Evolutionary conservation across 2,797 vertebrate genomes (phyloP), one percentile per base, ranked within the genome.

Genomic region (Aselliscus stoliczkanus): DNA sequence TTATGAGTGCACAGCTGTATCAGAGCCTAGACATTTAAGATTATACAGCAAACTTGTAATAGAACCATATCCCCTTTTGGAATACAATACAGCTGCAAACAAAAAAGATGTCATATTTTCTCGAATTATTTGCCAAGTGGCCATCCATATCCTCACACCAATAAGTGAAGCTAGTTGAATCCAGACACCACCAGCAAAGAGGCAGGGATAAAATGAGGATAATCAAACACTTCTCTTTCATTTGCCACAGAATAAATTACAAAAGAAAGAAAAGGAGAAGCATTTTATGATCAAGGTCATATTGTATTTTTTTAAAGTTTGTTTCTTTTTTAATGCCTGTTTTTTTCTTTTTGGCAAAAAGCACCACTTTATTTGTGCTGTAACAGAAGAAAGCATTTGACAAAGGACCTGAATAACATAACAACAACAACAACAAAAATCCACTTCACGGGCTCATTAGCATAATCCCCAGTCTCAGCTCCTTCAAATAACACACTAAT

Each of bases 401-500:
- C 39, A 76, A 67, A 94, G 42, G 15, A 76, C 64, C 13, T 18
- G 2, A 83, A 89, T 81, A 94, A 56, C 29, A 34, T 50, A 83
- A 50, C 60, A 85, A 62, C 92, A 58, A 73, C 56, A 62, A 58
- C 7, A 25, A 27, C 18, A 79, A 86, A 93, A 67, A 77, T 4
- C 14, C 25, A 88, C 20, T 76, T 75, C 86, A 67, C 70, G 54
- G 54, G 42, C 56, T 94, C 39, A 11, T 88, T 76, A 93, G 39
- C 47, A 34, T 77, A 90, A 95, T 97, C 27, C 97, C 92, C 67
- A 88, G 81, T 86, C 94, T 88, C 67, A 87, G 58, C 93, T 93
- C 56, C 47, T 60, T 96, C 90, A 97, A 92, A 94, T 93, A 98
- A 96, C 96, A 97, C 76, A 90, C 83, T 98, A 92, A 86, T 97